These are phyloP conservation scores for Chouioia cunea DNA, from an alignment of 2,888 invertebrate genomes.

Conservation along the genomic window DNA sequence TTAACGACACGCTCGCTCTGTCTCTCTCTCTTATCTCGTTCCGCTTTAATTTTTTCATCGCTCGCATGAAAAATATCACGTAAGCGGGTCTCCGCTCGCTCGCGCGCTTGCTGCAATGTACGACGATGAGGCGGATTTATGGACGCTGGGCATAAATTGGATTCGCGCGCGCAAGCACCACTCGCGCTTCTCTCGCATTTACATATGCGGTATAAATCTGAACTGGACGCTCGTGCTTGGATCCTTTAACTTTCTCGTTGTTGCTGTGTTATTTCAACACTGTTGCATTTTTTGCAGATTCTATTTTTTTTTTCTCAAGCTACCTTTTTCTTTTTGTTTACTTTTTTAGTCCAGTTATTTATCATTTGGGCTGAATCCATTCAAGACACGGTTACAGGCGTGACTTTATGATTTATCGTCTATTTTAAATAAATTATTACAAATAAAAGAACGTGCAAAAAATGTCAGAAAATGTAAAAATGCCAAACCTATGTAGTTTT, in stretches of 20 bases:
- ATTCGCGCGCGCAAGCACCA: constrained; percentile 44
- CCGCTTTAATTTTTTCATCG: not conserved
- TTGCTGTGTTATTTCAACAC: not conserved
- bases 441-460: no score
- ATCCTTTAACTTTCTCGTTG: constrained; percentile 5
- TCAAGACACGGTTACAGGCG: no score
- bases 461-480: no score
- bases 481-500: no score
- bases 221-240: not conserved
- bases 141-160: constrained; percentile 49
- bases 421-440: no score
- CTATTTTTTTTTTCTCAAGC: not conserved
- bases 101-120: constrained; percentile 31
- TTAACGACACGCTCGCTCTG: not conserved
- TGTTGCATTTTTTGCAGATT: not conserved
- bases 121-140: constrained; percentile 57
- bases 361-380: no score
- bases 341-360: not conserved
- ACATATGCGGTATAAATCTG: constrained; percentile 45
- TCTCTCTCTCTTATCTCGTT: not conserved
- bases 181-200: constrained; percentile 35
- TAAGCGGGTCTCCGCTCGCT: constrained; percentile 14
- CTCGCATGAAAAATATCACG: constrained; percentile 26
- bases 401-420: no score
- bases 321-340: not conserved